Conservation (phyloP, 2,888 invertebrate genomes). For the Troides aeacus region DNA sequence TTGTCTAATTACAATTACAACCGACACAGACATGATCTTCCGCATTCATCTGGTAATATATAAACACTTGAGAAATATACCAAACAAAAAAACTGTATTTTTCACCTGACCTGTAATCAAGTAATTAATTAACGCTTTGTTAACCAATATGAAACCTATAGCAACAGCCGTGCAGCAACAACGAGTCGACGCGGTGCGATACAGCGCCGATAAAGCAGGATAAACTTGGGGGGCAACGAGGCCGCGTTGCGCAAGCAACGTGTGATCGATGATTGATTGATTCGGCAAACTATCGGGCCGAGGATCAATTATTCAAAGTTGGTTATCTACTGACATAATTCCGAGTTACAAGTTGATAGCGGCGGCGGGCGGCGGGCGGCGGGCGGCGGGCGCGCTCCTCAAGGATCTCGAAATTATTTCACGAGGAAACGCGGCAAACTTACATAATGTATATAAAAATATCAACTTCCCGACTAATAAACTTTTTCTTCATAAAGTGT, state of each 20-base stretch:
- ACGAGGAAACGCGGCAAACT: too few relatives aligned
- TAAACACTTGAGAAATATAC: neutral
- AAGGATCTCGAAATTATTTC: too few relatives aligned
- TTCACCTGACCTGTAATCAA: neutral
- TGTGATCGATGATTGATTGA: conserved; percentile 69
- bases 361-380: conserved; percentile 16
- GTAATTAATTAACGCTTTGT: neutral
- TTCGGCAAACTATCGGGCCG: conserved; percentile 48
- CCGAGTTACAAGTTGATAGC: conserved; percentile 48
- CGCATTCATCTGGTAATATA: too few relatives aligned
- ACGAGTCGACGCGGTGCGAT: conserved; percentile 38
- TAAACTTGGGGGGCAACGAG: conserved; percentile 41
- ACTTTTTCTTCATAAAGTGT: too few relatives aligned
- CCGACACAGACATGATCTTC: too few relatives aligned
- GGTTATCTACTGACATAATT: conserved; percentile 65
- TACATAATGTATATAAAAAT: too few relatives aligned
- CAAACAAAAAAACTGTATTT: neutral
- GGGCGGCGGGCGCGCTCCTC: neutral
- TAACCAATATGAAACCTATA: neutral
- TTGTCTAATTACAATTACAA: too few relatives aligned
- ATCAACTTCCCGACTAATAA: too few relatives aligned
- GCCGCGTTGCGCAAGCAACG: conserved; percentile 57
- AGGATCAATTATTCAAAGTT: conserved; percentile 66
- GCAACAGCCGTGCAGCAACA: conserved; percentile 35
- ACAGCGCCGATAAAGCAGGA: conserved; percentile 42